phyloP scores from a whole-genome alignment of 2,797 vertebrate species.

The Otolemur crassicaudatus region DNA sequence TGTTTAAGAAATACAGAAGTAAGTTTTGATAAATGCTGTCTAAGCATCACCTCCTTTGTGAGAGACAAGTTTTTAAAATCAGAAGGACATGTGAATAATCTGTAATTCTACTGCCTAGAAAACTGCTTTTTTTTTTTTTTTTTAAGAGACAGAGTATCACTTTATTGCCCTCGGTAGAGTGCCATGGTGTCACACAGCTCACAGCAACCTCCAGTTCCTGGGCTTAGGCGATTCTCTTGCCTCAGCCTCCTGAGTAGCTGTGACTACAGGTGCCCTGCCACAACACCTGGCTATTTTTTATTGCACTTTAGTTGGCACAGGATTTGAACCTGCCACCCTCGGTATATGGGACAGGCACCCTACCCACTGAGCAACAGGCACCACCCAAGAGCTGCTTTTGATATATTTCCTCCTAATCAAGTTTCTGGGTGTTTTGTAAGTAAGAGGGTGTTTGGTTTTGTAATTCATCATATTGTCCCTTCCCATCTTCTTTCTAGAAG shows the following conservation, averaged over 20 bases:
- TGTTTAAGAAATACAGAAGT: neutral
- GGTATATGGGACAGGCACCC: too few species aligned
- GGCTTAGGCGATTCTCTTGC: too few species aligned
- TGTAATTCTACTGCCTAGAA: neutral
- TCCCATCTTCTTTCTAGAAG: conserved; percentile 18
- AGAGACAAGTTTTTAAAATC: neutral
- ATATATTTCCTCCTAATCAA: conserved; percentile 4
- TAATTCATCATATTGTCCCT: neutral
- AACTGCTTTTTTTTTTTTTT: neutral
- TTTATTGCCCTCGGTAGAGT: too few species aligned
- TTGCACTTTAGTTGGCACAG: too few species aligned
- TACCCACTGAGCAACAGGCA: too few species aligned
- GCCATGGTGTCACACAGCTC: too few species aligned
- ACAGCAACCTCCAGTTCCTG: too few species aligned
- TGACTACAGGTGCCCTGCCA: too few species aligned
- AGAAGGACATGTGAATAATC: neutral
- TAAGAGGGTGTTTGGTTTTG: neutral
- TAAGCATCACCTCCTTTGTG: neutral
- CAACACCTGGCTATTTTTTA: too few species aligned
- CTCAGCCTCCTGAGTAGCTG: too few species aligned
- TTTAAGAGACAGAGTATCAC: too few species aligned
- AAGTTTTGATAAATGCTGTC: neutral
- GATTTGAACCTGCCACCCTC: too few species aligned
- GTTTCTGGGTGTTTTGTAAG: neutral
- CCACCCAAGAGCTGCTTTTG: neutral